These are phyloP conservation scores for Dipodomys stephensi DNA, from an alignment of 2,113 vertebrate species.

Conservation along the genomic window DNA sequence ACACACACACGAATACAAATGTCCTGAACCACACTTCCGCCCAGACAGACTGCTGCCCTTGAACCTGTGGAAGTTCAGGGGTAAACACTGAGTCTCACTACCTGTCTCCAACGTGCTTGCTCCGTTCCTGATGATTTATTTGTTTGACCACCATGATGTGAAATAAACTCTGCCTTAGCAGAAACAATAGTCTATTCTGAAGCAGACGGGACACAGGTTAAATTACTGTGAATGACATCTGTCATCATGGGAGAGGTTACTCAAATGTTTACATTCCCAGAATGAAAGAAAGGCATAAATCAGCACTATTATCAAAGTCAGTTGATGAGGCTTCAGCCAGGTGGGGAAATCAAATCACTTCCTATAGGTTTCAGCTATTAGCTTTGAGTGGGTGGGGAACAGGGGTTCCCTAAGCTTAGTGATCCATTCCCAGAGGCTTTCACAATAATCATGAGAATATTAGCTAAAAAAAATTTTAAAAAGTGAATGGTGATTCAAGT, in stretches of 20 bases:
- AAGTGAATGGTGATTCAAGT: background rate
- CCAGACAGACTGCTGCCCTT: background rate
- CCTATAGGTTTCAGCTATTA: background rate
- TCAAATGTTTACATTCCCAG: too few species aligned
- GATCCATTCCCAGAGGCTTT: too few species aligned
- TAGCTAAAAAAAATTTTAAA: background rate
- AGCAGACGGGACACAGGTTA: too few species aligned
- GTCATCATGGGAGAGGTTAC: too few species aligned
- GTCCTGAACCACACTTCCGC: background rate
- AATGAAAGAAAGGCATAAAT: background rate
- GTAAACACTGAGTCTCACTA: background rate
- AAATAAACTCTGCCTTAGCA: background rate
- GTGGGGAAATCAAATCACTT: background rate
- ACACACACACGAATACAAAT: background rate
- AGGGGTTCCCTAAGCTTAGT: background rate
- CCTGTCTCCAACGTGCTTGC: background rate
- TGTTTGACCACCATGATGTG: background rate
- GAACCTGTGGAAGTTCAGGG: background rate
- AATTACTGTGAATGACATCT: too few species aligned
- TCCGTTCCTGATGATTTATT: background rate
- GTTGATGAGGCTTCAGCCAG: too few species aligned
- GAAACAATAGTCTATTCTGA: background rate
- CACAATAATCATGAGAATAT: background rate
- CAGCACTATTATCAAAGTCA: background rate
- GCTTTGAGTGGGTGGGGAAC: background rate